These are phyloP conservation scores for Thalpophila matura DNA, from an alignment of 2,888 invertebrate genomes.

Conservation along the genomic window DNA sequence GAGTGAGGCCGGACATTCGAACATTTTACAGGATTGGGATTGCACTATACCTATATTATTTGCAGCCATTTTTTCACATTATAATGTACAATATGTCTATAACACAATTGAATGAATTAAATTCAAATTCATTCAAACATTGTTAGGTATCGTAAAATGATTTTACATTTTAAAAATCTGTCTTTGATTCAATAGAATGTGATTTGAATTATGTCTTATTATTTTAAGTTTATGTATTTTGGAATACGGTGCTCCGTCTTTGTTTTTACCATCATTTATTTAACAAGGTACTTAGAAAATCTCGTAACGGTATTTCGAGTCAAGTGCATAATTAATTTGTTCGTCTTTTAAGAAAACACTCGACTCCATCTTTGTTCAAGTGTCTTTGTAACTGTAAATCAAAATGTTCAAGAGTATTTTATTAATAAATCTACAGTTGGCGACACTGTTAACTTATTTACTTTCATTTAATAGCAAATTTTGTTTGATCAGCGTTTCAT, in stretches of 20 bases:
- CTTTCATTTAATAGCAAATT: not conserved
- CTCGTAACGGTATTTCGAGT: conserved; percentile 1
- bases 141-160: too few species aligned
- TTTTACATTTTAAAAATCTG: too few species aligned
- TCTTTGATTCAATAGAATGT: not conserved
- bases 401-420: conserved; percentile 25
- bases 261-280: not conserved
- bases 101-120: too few species aligned
- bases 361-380: conserved; percentile 19
- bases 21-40: too few species aligned
- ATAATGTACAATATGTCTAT: too few species aligned
- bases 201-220: too few species aligned
- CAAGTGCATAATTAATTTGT: conserved; percentile 18
- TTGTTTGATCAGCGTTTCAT: not conserved
- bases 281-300: conserved; percentile 13
- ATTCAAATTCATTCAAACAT: too few species aligned
- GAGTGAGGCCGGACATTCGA: too few species aligned
- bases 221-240: too few species aligned
- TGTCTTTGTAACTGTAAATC: conserved; percentile 30
- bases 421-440: conserved; percentile 9
- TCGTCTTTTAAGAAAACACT: conserved; percentile 23
- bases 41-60: too few species aligned
- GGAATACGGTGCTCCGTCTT: not conserved
- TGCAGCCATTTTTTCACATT: too few species aligned
- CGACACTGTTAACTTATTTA: not conserved